phyloP scores from a whole-genome alignment of 2,797 vertebrate species.

The Hyperoplus lanceolatus region DNA sequence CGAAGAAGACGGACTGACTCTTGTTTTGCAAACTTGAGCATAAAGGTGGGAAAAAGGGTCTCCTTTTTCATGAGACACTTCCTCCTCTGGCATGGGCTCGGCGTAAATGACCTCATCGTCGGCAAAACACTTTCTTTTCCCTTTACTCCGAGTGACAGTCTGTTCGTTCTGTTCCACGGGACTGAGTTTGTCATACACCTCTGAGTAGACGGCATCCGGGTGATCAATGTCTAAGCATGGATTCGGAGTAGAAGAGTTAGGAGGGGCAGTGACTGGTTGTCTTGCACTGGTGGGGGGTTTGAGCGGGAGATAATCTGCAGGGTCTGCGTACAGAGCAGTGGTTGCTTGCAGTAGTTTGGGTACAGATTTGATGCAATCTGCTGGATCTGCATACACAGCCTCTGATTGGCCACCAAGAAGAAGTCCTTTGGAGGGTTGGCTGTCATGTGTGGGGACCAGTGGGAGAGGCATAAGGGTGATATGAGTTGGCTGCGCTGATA shows the following conservation, averaged over 20 bases:
- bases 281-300: slow-evolving; percentile 53
- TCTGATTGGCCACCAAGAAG: slow-evolving; percentile 44
- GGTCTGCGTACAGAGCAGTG: slow-evolving; percentile 69
- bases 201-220: slow-evolving; percentile 73
- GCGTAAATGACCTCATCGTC: slow-evolving; percentile 62
- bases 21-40: slow-evolving; percentile 71
- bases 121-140: slow-evolving; percentile 69
- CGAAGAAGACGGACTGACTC: not conserved
- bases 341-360: not conserved
- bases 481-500: slow-evolving; percentile 47
- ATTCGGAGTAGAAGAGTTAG: not conserved
- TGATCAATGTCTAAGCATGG: not conserved
- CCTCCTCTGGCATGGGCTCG: slow-evolving; percentile 30
- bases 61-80: not conserved
- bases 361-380: slow-evolving; percentile 47
- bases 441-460: slow-evolving; percentile 41
- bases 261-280: not conserved
- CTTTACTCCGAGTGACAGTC: slow-evolving; percentile 8
- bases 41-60: slow-evolving; percentile 78
- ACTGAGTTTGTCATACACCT: slow-evolving; percentile 77
- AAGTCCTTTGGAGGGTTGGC: not conserved
- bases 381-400: slow-evolving; percentile 76
- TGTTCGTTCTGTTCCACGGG: slow-evolving; percentile 30
- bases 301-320: slow-evolving; percentile 64
- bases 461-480: slow-evolving; percentile 76